Percentiles rank a stretch among this genome's conserved stretches.
These are phyloP conservation scores for Drosophila picticornis DNA, from an alignment of 2,888 invertebrate genomes.

Conservation along the genomic window DNA sequence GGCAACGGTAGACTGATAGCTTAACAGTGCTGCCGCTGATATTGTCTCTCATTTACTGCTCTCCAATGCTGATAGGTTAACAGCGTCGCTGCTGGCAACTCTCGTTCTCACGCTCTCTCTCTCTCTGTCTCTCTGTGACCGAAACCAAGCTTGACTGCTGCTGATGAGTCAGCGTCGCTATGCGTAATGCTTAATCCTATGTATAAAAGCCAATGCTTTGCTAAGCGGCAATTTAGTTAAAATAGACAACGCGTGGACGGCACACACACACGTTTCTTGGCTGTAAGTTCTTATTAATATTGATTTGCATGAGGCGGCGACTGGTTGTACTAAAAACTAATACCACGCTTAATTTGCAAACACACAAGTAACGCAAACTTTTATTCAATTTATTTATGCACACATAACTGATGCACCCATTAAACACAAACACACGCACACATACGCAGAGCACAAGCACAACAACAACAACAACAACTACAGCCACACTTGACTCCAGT, in stretches of 20 bases:
- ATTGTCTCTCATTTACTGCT: background rate
- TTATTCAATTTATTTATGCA: conserved; percentile 67
- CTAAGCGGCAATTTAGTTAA: conserved; percentile 41
- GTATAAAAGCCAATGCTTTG: conserved; percentile 42
- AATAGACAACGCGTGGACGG: background rate
- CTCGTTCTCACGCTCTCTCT: background rate
- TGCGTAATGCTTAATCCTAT: background rate
- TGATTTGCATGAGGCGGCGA: conserved; percentile 46
- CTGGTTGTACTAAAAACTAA: conserved; percentile 42
- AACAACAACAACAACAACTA: conserved; percentile 45
- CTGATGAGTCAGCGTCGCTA: conserved; percentile 29
- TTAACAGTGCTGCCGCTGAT: background rate
- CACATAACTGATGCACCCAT: conserved; percentile 38
- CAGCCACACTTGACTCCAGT: conserved; percentile 47
- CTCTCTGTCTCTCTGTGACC: background rate
- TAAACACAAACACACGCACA: conserved; percentile 32
- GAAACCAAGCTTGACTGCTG: background rate
- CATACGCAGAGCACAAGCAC: conserved; percentile 55
- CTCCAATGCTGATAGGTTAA: background rate
- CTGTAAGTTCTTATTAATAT: conserved; percentile 51
- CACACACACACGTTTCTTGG: background rate
- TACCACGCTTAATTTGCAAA: conserved; percentile 46
- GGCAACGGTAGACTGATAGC: background rate
- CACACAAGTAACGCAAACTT: conserved; percentile 54
- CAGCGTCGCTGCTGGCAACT: conserved; percentile 1